Conservation (phyloP, 2,888 invertebrate species). For the Petrophora chlorosata region DNA sequence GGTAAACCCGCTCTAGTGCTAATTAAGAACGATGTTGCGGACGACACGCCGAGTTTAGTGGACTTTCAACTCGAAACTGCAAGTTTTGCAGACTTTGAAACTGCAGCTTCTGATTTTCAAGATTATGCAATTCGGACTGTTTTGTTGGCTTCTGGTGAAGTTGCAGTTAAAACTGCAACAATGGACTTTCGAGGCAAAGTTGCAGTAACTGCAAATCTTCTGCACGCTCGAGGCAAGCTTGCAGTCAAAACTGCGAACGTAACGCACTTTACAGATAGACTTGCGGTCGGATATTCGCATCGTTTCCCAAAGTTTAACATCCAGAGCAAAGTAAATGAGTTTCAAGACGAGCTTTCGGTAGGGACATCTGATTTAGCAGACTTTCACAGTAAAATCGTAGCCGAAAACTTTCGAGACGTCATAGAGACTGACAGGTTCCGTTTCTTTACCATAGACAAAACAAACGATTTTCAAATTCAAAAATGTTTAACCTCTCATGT, state of each 20-base stretch:
- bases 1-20: not conserved
- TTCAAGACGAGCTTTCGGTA: not conserved
- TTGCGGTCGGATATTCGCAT: not conserved
- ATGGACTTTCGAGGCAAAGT: not conserved
- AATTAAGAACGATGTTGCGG: not conserved
- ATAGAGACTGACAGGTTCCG: slow-evolving; percentile 2
- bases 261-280: not conserved
- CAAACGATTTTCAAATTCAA: too few relatives aligned
- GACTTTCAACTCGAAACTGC: not conserved
- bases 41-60: too few relatives aligned
- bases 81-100: not conserved
- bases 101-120: too few relatives aligned
- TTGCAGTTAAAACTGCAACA: not conserved
- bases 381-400: not conserved
- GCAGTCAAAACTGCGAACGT: not conserved
- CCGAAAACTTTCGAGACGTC: not conserved
- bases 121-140: too few relatives aligned
- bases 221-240: slow-evolving; percentile 1
- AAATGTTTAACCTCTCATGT: too few relatives aligned
- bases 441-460: not conserved
- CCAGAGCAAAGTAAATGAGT: not conserved
- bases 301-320: not conserved
- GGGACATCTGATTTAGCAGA: not conserved
- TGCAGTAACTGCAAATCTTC: not conserved
- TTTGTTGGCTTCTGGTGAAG: too few relatives aligned